Evolutionary conservation across 2,113 vertebrate genomes (phyloP).

Genomic region (Sus scrofa): DNA sequence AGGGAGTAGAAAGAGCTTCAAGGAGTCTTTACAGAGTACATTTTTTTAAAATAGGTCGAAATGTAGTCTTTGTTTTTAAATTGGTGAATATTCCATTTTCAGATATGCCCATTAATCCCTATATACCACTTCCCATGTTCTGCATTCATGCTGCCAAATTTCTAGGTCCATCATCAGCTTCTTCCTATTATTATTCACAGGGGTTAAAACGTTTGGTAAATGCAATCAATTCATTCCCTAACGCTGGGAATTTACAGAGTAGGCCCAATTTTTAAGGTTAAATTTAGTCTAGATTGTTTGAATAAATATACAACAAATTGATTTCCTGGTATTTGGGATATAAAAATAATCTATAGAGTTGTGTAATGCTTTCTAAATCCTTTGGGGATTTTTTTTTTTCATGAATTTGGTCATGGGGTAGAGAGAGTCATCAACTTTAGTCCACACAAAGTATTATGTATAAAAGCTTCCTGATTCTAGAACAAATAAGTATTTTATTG

Average conservation of each 20-base stretch:
- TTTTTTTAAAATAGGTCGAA: constrained; percentile 9
- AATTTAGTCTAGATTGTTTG: constrained; percentile 55
- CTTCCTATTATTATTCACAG: background rate
- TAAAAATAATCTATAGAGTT: constrained; percentile 70
- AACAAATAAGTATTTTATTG: constrained; percentile 81
- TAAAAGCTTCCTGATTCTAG: constrained; percentile 78
- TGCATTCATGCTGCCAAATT: background rate
- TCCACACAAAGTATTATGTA: constrained; percentile 62
- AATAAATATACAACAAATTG: constrained; percentile 62
- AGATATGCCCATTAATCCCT: background rate
- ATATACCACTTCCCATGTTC: background rate
- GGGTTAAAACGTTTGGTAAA: background rate
- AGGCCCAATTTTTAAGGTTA: constrained; percentile 54
- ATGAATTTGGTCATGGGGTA: constrained; percentile 60
- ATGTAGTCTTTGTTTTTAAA: background rate
- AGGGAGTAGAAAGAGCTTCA: background rate
- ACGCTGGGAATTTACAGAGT: background rate
- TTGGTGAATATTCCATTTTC: constrained; percentile 13
- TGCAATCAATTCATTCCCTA: constrained; percentile 9
- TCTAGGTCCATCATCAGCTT: background rate
- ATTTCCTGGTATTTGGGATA: constrained; percentile 66
- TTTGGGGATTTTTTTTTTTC: constrained; percentile 51
- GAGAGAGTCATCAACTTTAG: constrained; percentile 72
- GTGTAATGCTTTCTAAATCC: constrained; percentile 56
- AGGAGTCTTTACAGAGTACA: background rate